Evolutionary conservation across 2,113 vertebrate species (phyloP), one percentile per base, ranked within the genome.

Genomic region (Microcebus jonahi): DNA sequence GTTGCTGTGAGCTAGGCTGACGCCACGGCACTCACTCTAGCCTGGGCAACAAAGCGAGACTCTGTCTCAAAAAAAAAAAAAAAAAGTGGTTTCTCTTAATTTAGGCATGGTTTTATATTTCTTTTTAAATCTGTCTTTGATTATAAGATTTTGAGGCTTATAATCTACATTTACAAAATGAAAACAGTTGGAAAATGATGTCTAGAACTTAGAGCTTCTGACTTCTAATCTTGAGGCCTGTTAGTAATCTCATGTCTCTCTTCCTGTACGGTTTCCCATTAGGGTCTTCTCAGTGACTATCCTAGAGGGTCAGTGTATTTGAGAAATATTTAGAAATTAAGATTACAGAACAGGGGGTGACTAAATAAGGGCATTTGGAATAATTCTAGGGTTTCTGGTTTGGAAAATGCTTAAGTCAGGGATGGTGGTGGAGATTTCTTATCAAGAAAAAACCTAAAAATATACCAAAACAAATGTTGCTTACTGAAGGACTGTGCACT

Each of bases 81-180:
- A 13, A 12, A 63, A 63, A 89, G 95, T 65, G 94, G 76, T 97
- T 97, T 98, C 92, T 97, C 6, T 91, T 76, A 59, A 80, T 70
- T 96, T 71, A 59, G 75, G 34, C 31, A 81, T 80, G 29, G 11
- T 93, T 90, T 95, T 90, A 3, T 63, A 67, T 71, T 95, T 90
- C 31, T 90, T 86, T 89, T 29, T 29, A 48, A 92, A 27, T 68
- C 39, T 84, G 6, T 8, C 67, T 75, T 84, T 13, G 29, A 21
- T 89, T 88, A 15, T 42, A 91, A 75, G n/a, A 79, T 73, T 94
- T 94, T 95, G 90, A 94, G n/a, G 73, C 11, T 48, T 86, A 42
- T 31, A 90, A 39, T 21, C 8, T 85, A 79, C 55, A 77, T 83
- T 94, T 95, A 53, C 8, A 90, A 93, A 94, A 71, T 18, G 73